Evolutionary conservation across 2,113 vertebrate genomes (phyloP).

Genomic region (Pao palembangensis): DNA sequence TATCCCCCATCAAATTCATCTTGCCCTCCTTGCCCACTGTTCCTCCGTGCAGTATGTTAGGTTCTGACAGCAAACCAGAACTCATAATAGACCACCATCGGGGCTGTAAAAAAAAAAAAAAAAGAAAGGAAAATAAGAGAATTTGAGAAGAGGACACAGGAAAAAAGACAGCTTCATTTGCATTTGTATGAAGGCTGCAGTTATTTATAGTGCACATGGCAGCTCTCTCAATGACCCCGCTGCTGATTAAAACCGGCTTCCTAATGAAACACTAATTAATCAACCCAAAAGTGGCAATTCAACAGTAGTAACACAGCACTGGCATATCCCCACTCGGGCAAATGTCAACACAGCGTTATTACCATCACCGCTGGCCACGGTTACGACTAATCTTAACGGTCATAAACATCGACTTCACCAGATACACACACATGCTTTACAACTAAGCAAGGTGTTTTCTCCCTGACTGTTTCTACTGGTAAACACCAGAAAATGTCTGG

Average conservation of each 20-base stretch:
- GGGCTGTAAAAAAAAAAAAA: not conserved
- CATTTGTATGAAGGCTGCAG: slow-evolving; percentile 61
- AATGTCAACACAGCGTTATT: slow-evolving; percentile 68
- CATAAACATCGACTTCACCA: slow-evolving; percentile 53
- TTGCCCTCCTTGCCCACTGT: slow-evolving; percentile 4
- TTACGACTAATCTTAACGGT: slow-evolving; percentile 52
- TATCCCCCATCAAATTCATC: not conserved
- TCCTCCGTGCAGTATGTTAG: too few species aligned
- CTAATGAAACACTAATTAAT: slow-evolving; percentile 73
- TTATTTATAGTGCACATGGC: slow-evolving; percentile 54
- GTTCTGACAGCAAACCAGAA: too few species aligned
- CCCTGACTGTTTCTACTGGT: slow-evolving; percentile 21
- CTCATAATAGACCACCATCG: too few species aligned
- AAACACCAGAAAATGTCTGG: slow-evolving; percentile 37
- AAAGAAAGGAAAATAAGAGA: not conserved
- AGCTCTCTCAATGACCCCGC: slow-evolving; percentile 41
- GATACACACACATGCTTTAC: slow-evolving; percentile 47
- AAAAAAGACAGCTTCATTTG: slow-evolving; percentile 35
- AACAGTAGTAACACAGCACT: slow-evolving; percentile 41
- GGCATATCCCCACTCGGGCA: slow-evolving; percentile 74
- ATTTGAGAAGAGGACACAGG: not conserved
- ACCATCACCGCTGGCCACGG: slow-evolving; percentile 60
- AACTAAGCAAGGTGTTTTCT: slow-evolving; percentile 43
- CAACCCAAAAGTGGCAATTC: slow-evolving; percentile 68
- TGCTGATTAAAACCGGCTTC: slow-evolving; percentile 54